These are phyloP conservation scores for Osmerus eperlanus DNA, from an alignment of 2,113 vertebrate genomes.

Conservation along the genomic window DNA sequence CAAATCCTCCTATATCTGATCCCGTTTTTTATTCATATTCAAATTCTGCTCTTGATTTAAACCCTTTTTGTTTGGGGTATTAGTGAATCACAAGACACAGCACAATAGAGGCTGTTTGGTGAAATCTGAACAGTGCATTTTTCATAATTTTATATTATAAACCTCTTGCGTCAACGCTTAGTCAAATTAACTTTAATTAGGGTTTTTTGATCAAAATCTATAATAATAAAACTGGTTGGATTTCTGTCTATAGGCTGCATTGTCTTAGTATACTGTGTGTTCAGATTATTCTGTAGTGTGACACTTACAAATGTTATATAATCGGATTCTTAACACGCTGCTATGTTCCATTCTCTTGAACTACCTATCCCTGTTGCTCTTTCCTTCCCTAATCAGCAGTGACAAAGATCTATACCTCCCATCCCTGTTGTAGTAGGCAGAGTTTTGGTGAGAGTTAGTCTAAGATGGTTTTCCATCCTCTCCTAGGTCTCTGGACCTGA, in stretches of 20 bases:
- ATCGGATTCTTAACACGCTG: too few species aligned
- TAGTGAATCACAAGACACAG: constrained; percentile 7
- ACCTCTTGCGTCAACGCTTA: background rate
- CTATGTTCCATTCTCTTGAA: too few species aligned
- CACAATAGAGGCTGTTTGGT: background rate
- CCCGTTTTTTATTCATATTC: constrained; percentile 9
- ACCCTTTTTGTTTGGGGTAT: background rate
- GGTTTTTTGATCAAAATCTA: background rate
- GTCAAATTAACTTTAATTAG: background rate
- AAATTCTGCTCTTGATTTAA: background rate
- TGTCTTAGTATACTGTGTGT: too few species aligned
- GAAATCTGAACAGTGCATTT: background rate
- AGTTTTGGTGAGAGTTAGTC: background rate
- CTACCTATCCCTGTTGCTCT: background rate
- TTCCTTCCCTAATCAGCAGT: background rate
- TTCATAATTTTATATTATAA: background rate
- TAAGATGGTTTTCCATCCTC: constrained; percentile 3
- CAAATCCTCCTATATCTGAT: constrained; percentile 9
- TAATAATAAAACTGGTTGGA: too few species aligned
- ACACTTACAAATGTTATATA: too few species aligned
- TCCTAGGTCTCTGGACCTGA: constrained; percentile 83
- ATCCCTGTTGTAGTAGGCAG: background rate
- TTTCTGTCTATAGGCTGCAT: too few species aligned
- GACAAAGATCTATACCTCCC: background rate
- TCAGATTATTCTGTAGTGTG: too few species aligned